These are phyloP conservation scores for Saturnia japonica DNA, from an alignment of 2,888 invertebrate genomes.

Conservation along the genomic window DNA sequence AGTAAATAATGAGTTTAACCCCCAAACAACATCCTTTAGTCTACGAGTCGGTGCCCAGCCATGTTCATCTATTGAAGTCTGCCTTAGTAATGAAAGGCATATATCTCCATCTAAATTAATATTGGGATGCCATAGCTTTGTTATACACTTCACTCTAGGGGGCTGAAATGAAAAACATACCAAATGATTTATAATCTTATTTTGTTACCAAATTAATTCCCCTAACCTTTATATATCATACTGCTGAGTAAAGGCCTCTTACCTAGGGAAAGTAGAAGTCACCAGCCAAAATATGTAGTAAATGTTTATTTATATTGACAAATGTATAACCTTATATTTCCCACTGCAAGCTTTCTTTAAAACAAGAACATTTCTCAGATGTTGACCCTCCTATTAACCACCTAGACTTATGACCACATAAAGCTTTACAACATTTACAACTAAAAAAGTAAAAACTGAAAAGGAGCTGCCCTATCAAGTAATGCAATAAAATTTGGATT, in stretches of 20 bases:
- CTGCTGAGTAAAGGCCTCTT: too few relatives aligned
- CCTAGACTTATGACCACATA: too few relatives aligned
- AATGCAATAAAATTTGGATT: not conserved
- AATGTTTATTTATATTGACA: too few relatives aligned
- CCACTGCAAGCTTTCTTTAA: too few relatives aligned
- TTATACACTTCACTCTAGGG: conserved; percentile 93
- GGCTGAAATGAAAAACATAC: conserved; percentile 83
- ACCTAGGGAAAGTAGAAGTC: too few relatives aligned
- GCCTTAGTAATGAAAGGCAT: conserved; percentile 93
- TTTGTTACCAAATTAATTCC: not conserved
- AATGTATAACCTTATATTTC: too few relatives aligned
- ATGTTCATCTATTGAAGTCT: conserved; percentile 95
- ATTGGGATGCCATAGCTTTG: conserved; percentile 98
- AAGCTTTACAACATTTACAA: not conserved
- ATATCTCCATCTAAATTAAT: conserved; percentile 96
- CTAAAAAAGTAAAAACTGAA: not conserved
- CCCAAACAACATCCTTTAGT: conserved; percentile 97
- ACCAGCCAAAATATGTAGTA: too few relatives aligned
- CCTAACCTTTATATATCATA: too few relatives aligned
- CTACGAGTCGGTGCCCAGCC: conserved; percentile 97
- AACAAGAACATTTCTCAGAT: too few relatives aligned
- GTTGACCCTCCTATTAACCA: too few relatives aligned
- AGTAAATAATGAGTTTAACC: conserved; percentile 94
- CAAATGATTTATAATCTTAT: not conserved
- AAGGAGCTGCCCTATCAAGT: not conserved